Base-by-base conservation (phyloP, 2,797 vertebrate genomes). In the Lepidocolaptes lacrymiger region DNA sequence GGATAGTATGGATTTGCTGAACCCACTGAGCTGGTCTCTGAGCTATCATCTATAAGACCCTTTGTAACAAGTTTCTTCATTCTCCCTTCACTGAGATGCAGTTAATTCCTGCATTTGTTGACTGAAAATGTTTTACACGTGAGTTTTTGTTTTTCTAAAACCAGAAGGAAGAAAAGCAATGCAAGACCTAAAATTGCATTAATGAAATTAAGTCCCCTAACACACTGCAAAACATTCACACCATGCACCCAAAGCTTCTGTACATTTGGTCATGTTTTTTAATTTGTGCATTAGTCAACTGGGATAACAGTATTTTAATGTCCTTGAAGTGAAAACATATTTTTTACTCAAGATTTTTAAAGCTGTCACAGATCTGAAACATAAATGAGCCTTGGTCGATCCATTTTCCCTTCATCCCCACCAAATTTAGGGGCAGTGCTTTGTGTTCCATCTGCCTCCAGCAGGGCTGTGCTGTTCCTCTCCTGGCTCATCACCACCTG, bases 401-500 rank as follows among this genome's bases (percentile, higher is more conserved):
- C 10, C 34, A 5, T 32, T 37, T 56, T 79, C 18, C 52, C 28
- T 71, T 54, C 32, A 24, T 54, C 14, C 52, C 49, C 62, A 49
- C 7, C 30, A 32, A 5, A 51, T 0, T 3, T 54, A 32, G 49
- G 15, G 7, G 0, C 7, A 0, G 30, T 9, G 44, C 83, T 86
- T 14, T 3, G 10, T 12, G 10, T 36, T 67, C 39, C 28, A 10
- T 5, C 59, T 73, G 84, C 62, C 67, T 48, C 55, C 87, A 89
- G 72, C 63, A 79, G 78, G 48, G 76, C 48, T 9, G 10, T 1
- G n/a, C 44, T 89, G 9, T 30, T 44, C 49, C 46, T 34, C 27
- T n/a, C 32, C n/a, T 15, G 30, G 11, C 79, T 55, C 63, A 26
- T 3, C 75, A 21, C 6, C 26, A 27, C 59, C 75, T 3, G 12